These are phyloP conservation scores for Digitonthophagus gazella DNA, from an alignment of 2,888 invertebrate species.

Conservation along the genomic window DNA sequence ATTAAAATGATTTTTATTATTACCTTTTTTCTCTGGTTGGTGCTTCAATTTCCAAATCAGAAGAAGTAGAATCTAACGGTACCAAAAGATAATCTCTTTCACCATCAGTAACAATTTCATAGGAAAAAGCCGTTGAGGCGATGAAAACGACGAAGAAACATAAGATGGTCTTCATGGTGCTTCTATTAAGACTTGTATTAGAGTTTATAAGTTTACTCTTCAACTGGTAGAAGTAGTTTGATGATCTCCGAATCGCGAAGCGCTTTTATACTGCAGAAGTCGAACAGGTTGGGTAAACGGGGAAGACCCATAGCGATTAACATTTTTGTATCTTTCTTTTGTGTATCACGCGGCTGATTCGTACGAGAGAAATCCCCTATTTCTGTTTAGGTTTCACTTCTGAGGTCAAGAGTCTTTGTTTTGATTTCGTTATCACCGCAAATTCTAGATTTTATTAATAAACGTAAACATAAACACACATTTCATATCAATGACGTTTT, in stretches of 20 bases:
- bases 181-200: not conserved
- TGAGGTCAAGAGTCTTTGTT: too few relatives aligned
- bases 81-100: constrained; percentile 19
- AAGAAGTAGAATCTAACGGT: constrained; percentile 15
- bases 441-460: not conserved
- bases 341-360: not conserved
- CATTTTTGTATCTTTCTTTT: too few relatives aligned
- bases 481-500: too few relatives aligned
- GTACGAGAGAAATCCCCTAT: not conserved
- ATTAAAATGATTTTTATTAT: not conserved
- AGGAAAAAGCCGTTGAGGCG: not conserved
- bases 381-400: too few relatives aligned
- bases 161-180: constrained; percentile 4
- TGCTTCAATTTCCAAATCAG: not conserved
- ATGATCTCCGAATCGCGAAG: not conserved
- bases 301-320: too few relatives aligned
- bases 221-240: not conserved
- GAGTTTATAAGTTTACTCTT: not conserved
- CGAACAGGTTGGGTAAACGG: not conserved
- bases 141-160: not conserved
- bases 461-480: too few relatives aligned
- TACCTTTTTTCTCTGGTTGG: constrained; percentile 12
- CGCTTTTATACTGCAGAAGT: not conserved
- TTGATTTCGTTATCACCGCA: not conserved
- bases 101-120: constrained; percentile 1